Evolutionary conservation across 2,113 vertebrate genomes (phyloP).

Genomic region (Muntiacus reevesi): DNA sequence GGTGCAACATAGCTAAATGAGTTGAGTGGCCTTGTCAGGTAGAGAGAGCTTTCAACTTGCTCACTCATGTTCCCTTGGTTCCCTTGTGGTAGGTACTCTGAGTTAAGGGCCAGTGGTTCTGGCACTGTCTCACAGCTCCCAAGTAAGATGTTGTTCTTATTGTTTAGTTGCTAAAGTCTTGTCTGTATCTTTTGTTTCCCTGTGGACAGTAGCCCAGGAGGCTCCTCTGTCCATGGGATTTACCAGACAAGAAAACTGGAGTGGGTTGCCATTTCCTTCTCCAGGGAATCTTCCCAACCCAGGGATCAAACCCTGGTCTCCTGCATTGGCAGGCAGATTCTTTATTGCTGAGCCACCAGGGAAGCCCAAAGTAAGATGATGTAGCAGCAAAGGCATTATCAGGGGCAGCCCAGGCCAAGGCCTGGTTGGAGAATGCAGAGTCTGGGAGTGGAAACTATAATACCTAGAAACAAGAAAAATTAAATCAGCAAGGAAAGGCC

Average conservation of each 20-base stretch:
- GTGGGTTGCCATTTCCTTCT: neutral
- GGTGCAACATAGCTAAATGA: neutral
- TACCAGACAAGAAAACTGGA: neutral
- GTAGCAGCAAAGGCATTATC: neutral
- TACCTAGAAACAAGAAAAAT: neutral
- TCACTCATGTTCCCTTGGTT: neutral
- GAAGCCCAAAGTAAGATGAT: neutral
- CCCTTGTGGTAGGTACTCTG: neutral
- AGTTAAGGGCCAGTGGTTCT: neutral
- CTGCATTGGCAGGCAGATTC: neutral
- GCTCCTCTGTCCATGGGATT: neutral
- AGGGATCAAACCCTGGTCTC: neutral
- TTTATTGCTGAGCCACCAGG: neutral
- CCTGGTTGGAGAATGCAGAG: neutral
- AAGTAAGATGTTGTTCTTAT: neutral
- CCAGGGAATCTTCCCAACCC: neutral
- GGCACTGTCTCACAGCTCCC: neutral
- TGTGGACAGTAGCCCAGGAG: neutral
- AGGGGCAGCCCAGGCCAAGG: neutral
- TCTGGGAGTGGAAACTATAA: neutral
- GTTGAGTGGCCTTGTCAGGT: neutral
- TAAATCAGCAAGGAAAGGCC: neutral
- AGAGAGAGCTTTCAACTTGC: neutral
- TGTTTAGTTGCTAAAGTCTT: neutral
- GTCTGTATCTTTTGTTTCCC: neutral